Evolutionary conservation across 2,113 vertebrate species (phyloP).

Genomic region (Xiphophorus hellerii): DNA sequence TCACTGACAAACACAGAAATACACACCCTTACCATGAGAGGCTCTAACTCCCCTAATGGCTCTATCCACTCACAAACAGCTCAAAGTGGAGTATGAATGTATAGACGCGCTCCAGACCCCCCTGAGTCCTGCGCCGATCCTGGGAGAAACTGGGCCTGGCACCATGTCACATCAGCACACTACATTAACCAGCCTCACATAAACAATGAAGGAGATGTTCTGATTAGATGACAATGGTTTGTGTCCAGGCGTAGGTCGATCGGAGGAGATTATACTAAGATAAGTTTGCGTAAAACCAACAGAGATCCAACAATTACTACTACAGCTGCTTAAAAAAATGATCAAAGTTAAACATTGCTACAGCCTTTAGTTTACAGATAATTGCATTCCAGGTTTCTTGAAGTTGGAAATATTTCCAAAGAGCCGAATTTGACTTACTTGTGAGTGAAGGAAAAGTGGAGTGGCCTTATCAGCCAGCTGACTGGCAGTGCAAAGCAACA

Average conservation of each 20-base stretch:
- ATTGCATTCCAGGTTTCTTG: background rate
- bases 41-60: slow-evolving; percentile 68
- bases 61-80: slow-evolving; percentile 53
- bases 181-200: slow-evolving; percentile 31
- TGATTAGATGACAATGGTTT: slow-evolving; percentile 38
- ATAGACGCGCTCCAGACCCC: slow-evolving; percentile 56
- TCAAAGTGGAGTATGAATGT: slow-evolving; percentile 59
- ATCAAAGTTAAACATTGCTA: too few relatives aligned
- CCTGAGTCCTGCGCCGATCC: slow-evolving; percentile 38
- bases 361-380: too few relatives aligned
- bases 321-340: too few relatives aligned
- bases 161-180: slow-evolving; percentile 56
- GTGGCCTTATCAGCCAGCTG: background rate
- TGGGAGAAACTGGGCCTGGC: slow-evolving; percentile 38
- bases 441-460: too few relatives aligned
- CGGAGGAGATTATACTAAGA: background rate
- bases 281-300: background rate
- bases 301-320: background rate
- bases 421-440: too few relatives aligned
- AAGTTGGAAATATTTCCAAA: too few relatives aligned
- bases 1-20: slow-evolving; percentile 42
- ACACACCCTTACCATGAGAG: slow-evolving; percentile 36
- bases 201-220: slow-evolving; percentile 5
- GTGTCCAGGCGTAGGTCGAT: background rate
- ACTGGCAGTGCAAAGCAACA: background rate